Evolutionary conservation across 1,140 invertebrate species (phyloP), one percentile per base, ranked within the genome.

Genomic region (Dinoponera quadriceps): DNA sequence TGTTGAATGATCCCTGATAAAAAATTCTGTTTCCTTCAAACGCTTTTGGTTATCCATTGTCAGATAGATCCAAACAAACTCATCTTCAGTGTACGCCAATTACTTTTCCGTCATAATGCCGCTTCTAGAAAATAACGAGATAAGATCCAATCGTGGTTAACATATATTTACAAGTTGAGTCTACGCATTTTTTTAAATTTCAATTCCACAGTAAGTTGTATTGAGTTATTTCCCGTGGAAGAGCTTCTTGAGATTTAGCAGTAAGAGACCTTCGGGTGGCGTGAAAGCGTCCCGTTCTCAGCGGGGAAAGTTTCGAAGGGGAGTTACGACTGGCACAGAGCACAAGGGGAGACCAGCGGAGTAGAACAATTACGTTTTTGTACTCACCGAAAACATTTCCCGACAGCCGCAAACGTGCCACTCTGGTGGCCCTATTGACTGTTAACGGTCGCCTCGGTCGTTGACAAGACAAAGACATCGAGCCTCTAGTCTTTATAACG

Each of bases 371-470:
- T 84, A 51, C 72, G 62, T 83, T 65, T 78, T 57, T 83, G 54
- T 85, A 92, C 91, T 92, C 87, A 92, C 91, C 89, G 55, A 77
- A 82, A 66, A 59, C 81, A 83, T 90, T 92, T 68, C 72, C 89
- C 22, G 89, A 89, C 27, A 94, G 91, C 25, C 94, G 86, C 0
- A 93, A 84, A 22, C 90, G 89, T 59, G 93, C 94, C 48, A 94
- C 91, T 88, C 93, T 93, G 60, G 92, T 94, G 49, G 93, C 94
- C 57, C 91, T 90, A 84, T 90, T 82, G 66, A 94, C 87, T 48
- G 94, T 94, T 49, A 94, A 89, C 68, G 91, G 91, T 65, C 91
- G 92, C 69, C 91, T 90, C 14, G 92, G 90, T 73, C 92, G 90
- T 65, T 92, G 92, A 65, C 82, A 90, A 57, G 91, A 85, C 75